Evolutionary conservation across 2,797 vertebrate genomes (phyloP), one percentile per base, ranked within the genome.

Genomic region (Siniperca undulata): DNA sequence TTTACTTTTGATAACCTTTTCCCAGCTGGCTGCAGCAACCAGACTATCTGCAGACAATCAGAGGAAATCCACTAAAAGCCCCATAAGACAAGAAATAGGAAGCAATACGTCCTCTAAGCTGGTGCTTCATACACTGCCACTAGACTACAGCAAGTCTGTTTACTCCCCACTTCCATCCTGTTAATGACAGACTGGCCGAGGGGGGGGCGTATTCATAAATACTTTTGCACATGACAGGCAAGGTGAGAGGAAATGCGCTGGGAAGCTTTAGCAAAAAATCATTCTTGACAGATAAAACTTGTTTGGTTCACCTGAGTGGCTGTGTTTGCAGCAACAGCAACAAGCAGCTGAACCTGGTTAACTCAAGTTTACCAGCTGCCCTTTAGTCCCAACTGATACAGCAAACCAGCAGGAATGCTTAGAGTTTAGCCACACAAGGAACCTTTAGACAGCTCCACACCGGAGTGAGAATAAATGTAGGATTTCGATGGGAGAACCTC

Each of bases 1-100:
- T 81, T 89, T 94, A 86, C 89, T 91, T 86, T 81, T 90, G 96
- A 97, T 95, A 96, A 95, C 93, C 83, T 86, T 88, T 78, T 78
- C 69, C 76, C 68, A 79, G 78, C 83, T 24, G 53, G 77, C 90
- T 82, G 84, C 86, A 77, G 83, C 81, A 75, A 68, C 65, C 77
- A 71, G 82, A 91, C 82, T 69, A 71, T 91, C 78, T 34, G 5
- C 83, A 86, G 82, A 89, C 83, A 77, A 88, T 88, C 80, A 72
- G 70, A 78, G 82, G 88, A 92, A 91, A 90, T 89, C 86, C 77
- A 78, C 80, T 24, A 27, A 42, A 82, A 88, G 78, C 70, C 68
- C 81, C 67, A 61, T 74, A 78, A 85, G 75, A 87, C 55, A 74
- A 84, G 78, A 81, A 83, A 88, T 53, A 76, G 84, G 86, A 91